Percentiles rank a stretch among this genome's conserved stretches.
phyloP scores from a whole-genome alignment of 2,113 vertebrate species.

The Hoplias malabaricus region DNA sequence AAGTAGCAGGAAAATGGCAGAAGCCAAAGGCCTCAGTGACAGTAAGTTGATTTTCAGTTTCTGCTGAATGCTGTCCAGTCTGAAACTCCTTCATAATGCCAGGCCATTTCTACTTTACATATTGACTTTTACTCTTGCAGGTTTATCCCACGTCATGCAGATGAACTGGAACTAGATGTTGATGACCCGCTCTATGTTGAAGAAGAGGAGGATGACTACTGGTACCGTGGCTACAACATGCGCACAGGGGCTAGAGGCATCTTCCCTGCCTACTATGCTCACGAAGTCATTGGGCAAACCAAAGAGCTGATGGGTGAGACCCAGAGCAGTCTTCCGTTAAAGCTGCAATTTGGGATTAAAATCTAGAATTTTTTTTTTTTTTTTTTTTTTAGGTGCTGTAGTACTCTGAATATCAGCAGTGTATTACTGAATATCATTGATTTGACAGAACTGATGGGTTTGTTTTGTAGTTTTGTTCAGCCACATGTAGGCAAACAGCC shows the following conservation, averaged over 20 bases:
- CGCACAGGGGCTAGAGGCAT: constrained; percentile 91
- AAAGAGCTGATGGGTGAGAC: constrained; percentile 82
- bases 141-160: constrained; percentile 93
- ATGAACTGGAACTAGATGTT: constrained; percentile 93
- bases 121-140: constrained; percentile 63
- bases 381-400: background rate
- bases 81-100: background rate
- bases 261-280: constrained; percentile 94
- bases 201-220: constrained; percentile 94
- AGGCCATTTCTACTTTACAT: background rate
- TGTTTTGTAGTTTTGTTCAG: no score
- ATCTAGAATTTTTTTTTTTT: no score
- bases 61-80: background rate
- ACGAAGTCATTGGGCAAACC: constrained; percentile 84
- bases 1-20: background rate
- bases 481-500: no score
- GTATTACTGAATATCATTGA: no score
- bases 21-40: background rate
- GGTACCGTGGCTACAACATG: constrained; percentile 98
- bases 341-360: no score
- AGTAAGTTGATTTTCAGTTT: background rate
- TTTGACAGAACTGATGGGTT: no score
- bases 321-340: background rate
- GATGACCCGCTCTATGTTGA: constrained; percentile 93
- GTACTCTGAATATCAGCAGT: background rate